These are phyloP conservation scores for Sclerodermus sp. DNA, from an alignment of 2,888 invertebrate genomes.

Conservation along the genomic window DNA sequence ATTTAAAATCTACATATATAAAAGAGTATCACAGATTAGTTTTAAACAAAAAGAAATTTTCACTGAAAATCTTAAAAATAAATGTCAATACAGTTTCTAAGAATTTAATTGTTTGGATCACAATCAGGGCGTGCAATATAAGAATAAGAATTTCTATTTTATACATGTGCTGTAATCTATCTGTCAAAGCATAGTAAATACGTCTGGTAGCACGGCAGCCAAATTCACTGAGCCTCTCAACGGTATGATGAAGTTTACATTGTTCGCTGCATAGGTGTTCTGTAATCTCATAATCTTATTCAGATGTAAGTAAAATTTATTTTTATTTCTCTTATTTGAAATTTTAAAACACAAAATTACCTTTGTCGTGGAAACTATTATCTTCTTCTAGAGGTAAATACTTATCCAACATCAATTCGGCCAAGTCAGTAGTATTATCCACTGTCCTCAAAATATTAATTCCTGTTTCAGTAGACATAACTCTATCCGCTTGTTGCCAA, in stretches of 20 bases:
- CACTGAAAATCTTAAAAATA: constrained; percentile 31
- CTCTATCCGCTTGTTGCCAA: constrained; percentile 72
- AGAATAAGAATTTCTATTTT: constrained; percentile 46
- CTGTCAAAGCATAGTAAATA: constrained; percentile 41
- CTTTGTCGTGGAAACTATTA: constrained; percentile 58
- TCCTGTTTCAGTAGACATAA: constrained; percentile 72
- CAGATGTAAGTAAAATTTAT: neutral
- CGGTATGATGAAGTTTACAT: constrained; percentile 46
- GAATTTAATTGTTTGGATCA: constrained; percentile 39
- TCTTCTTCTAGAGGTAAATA: constrained; percentile 67
- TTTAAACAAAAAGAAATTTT: constrained; percentile 13
- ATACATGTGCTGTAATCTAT: constrained; percentile 45
- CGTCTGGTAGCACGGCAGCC: constrained; percentile 40
- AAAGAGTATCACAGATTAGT: constrained; percentile 3
- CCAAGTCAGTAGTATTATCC: constrained; percentile 69
- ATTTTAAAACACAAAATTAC: constrained; percentile 13
- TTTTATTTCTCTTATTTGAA: neutral
- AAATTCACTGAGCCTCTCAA: constrained; percentile 44
- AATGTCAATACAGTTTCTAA: constrained; percentile 33
- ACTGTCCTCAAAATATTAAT: constrained; percentile 70
- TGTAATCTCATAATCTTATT: constrained; percentile 11
- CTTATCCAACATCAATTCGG: constrained; percentile 73
- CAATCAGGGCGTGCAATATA: constrained; percentile 38
- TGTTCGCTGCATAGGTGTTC: constrained; percentile 41
- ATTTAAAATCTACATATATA: neutral